Base-by-base conservation (phyloP, 1,140 invertebrate species). In the Leptoteleia sp. region DNA sequence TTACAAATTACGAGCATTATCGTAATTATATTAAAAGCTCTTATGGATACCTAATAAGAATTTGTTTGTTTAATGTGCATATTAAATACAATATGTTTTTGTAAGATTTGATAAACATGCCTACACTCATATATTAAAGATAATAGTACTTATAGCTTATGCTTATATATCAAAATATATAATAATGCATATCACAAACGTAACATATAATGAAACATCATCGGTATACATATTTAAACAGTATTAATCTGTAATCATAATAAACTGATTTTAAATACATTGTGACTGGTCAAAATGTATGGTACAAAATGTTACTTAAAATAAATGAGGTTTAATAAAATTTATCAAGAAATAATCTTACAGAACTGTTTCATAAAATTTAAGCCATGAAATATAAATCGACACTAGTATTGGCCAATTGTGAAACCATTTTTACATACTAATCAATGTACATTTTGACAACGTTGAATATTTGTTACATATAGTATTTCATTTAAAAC, bases 141-240 rank as follows among this genome's bases (percentile, higher is more conserved):
- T 50, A 72, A 47, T 52, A 25, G 8, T 67, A 42, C 38, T 61
- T 61, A 61, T 67, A 0, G 27, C 33, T 38, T 29, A 72, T 72
- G 12, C 7, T 40, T 52, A 52, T 65, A 61, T 67, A 61, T 67
- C 27, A 67, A 76, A 61, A 67, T 65, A 54, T 75, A 50, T 76
- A 59, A 64, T 64, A 55, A 68, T 61, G 52, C 29, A 68, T 68
- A 76, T 76, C 55, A 76, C 62, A 68, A 76, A 76, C 72, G 45
- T 54, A 76, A 67, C 54, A 22, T 33, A 13, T 54, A 64, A 45
- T 59, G 59, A 67, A 59, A 73, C 52, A 65, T 64, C 33, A n/a
- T 64, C 37, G 11, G 42, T 59, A 52, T 55, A 22, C 47, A 45
- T 61, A 61, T 50, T 9, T 72, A 38, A 55, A 72, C 45, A 59